Evolutionary conservation across 1,140 invertebrate species (phyloP).

Genomic region (Rhyzopertha dominica): DNA sequence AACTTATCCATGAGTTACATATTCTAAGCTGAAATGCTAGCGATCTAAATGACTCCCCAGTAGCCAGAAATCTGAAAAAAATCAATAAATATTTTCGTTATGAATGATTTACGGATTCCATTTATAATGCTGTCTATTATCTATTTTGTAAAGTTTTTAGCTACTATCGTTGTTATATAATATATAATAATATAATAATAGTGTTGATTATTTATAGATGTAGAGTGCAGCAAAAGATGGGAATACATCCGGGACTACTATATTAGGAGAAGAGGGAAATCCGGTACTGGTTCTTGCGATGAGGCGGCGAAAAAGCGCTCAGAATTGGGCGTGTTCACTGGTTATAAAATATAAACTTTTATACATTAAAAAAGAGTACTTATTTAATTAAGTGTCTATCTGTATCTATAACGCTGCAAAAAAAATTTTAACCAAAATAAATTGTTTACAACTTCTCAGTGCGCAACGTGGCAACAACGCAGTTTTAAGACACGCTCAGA

Average conservation of each 20-base stretch:
- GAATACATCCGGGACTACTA: constrained; percentile 21
- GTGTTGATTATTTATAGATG: constrained; percentile 12
- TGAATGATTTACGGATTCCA: too few relatives aligned
- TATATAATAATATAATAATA: neutral
- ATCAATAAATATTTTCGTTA: neutral
- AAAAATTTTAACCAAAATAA: too few relatives aligned
- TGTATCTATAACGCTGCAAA: too few relatives aligned
- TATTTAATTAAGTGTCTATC: too few relatives aligned
- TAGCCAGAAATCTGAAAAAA: constrained; percentile 17
- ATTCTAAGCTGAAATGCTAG: constrained; percentile 19
- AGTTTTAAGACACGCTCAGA: too few relatives aligned
- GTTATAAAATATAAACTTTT: too few relatives aligned
- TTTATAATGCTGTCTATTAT: too few relatives aligned
- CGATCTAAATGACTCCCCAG: constrained; percentile 16
- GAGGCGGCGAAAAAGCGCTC: constrained; percentile 19
- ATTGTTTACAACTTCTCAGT: too few relatives aligned
- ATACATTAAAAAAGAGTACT: too few relatives aligned
- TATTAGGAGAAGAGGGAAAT: constrained; percentile 16
- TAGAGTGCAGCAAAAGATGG: constrained; percentile 19
- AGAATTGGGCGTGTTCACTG: too few relatives aligned
- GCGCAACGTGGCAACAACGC: too few relatives aligned
- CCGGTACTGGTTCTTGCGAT: constrained; percentile 12
- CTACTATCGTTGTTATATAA: neutral
- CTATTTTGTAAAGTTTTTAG: constrained; percentile 1
- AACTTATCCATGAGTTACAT: too few relatives aligned